Conservation (phyloP, 2,113 vertebrate genomes). For the Bolborhynchus lineola region DNA sequence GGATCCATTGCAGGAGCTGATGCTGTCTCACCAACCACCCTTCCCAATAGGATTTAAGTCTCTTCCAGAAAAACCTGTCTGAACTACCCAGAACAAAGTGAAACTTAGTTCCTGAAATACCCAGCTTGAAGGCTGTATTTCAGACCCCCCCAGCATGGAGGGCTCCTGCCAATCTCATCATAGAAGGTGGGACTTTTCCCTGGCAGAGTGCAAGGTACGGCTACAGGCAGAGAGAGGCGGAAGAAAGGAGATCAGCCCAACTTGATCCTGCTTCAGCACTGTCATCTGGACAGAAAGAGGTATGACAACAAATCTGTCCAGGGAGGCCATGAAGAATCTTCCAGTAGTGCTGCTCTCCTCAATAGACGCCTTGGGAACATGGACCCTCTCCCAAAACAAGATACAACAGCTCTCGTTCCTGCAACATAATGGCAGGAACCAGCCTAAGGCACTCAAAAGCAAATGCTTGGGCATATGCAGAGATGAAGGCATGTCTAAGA, state of each 20-base stretch:
- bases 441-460: conserved; percentile 19
- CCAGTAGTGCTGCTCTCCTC: neutral
- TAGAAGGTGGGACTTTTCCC: neutral
- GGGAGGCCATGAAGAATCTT: neutral
- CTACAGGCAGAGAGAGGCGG: neutral
- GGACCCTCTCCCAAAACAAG: neutral
- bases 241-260: neutral
- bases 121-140: neutral
- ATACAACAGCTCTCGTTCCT: neutral
- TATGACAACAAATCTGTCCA: neutral
- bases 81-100: neutral
- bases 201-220: neutral
- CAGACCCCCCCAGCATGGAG: neutral
- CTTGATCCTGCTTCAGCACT: accelerated
- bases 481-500: neutral
- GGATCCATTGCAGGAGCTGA: neutral
- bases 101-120: neutral
- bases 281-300: neutral
- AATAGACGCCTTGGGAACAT: neutral
- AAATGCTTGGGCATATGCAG: neutral
- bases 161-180: accelerated
- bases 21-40: neutral
- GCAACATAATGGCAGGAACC: neutral
- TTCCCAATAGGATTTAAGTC: neutral
- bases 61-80: neutral